Evolutionary conservation across 2,113 vertebrate genomes (phyloP), one percentile per base, ranked within the genome.

Genomic region (Riparia riparia): DNA sequence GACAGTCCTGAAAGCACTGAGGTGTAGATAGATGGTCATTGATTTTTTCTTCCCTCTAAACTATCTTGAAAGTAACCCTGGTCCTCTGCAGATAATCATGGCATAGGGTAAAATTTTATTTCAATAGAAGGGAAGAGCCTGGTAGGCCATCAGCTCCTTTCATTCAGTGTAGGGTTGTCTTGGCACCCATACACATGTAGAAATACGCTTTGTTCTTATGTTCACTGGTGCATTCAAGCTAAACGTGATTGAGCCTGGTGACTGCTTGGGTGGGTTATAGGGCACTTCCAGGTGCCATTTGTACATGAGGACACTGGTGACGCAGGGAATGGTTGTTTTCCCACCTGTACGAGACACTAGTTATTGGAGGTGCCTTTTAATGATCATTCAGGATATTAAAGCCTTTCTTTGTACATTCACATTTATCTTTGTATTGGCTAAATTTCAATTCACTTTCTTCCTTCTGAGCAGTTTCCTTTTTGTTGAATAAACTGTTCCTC

Each of bases 1-100:
- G 65, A 41, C 45, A 91, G 12, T 51, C 31, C 14, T 7, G 2
- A 58, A 79, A 63, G 16, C 0, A 0, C 18, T 0, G 0, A 53
- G 51, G 8, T 73, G 12, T n/a, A n/a, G 53, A 14, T 69, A 57
- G 32, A 51, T n/a, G 18, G 22, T 69, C 25, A 66, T 13, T 66
- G 51, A 60, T 54, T 49, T 73, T 81, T 83, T 16, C 9, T 16
- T 7, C 12, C 5, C 7, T 78, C 69, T 54, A 68, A 88, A 19
- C 17, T 85, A 3, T 21, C 34, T 39, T 83, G 45, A 70, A 86
- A 54, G 39, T 58, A 51, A 45, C 32, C 24, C 12, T 68, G 34
- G n/a, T 57, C 13, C 21, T 82, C 9, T 16, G 12, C 15, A 51
- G 49, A 32, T 74, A 74, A 51, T 53, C 31, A 31, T 16, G 28